phyloP scores from a whole-genome alignment of 2,113 vertebrate genomes.

The Corvus cornix region DNA sequence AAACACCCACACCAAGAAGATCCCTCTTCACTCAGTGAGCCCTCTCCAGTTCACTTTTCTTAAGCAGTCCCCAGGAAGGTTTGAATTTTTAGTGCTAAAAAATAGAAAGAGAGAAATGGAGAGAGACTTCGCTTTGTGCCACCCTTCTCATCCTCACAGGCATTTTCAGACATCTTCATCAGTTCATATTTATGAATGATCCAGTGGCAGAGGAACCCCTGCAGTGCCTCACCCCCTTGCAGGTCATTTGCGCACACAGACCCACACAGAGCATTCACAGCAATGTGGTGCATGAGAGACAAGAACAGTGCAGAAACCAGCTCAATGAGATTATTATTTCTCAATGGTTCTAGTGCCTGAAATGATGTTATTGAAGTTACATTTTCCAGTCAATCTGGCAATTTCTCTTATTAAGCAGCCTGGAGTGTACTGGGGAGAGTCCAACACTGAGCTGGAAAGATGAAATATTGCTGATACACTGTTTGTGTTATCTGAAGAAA shows the following conservation, averaged over 20 bases:
- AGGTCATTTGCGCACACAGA: background rate
- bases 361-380: constrained; percentile 37
- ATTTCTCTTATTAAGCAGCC: background rate
- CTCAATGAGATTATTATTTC: constrained; percentile 13
- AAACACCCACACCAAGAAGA: background rate
- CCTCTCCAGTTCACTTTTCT: background rate
- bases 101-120: background rate
- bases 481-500: constrained; percentile 7
- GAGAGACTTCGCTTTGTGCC: background rate
- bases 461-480: constrained; percentile 6
- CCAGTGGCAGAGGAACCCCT: background rate
- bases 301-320: background rate
- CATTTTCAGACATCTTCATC: background rate
- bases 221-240: background rate
- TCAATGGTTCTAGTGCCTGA: background rate
- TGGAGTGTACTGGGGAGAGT: background rate
- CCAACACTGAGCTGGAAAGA: background rate
- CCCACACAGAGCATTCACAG: background rate
- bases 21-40: background rate
- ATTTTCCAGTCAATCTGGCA: constrained; percentile 57
- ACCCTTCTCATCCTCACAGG: background rate
- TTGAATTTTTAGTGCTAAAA: background rate
- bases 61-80: background rate
- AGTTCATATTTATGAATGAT: background rate
- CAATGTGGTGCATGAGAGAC: background rate